A percentile compares a stretch with the other conserved stretches of the same genome.
These are phyloP conservation scores for Tanytarsus gracilentus DNA, from an alignment of 2,888 invertebrate genomes.

Conservation along the genomic window DNA sequence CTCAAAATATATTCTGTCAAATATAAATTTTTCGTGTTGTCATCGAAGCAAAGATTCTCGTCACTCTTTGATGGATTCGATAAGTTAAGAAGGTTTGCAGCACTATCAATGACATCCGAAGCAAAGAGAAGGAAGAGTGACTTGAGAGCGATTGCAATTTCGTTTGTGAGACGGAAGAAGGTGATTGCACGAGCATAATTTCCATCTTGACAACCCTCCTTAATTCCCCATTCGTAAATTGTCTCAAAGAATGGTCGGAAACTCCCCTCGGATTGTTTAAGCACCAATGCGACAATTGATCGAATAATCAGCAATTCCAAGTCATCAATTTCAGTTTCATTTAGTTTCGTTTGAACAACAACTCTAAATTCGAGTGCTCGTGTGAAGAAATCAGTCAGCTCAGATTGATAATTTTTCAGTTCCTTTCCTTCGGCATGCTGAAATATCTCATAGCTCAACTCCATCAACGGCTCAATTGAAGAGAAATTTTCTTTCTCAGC, in stretches of 20 bases:
- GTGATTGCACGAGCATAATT: slow-evolving; percentile 63
- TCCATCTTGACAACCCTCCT: slow-evolving; percentile 39
- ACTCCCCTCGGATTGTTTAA: slow-evolving; percentile 80
- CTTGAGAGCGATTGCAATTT: slow-evolving; percentile 72
- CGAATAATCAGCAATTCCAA: slow-evolving; percentile 69
- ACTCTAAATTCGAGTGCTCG: slow-evolving; percentile 59
- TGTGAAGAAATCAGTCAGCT: slow-evolving; percentile 66
- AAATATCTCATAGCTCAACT: slow-evolving; percentile 64
- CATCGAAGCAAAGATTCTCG: slow-evolving; percentile 43
- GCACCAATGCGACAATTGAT: slow-evolving; percentile 66
- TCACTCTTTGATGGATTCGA: slow-evolving; percentile 56
- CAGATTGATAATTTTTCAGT: slow-evolving; percentile 54
- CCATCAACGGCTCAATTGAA: slow-evolving; percentile 63
- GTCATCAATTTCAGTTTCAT: slow-evolving; percentile 45
- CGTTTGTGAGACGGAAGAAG: slow-evolving; percentile 66
- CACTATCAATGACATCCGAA: slow-evolving; percentile 72
- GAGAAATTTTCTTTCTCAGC: slow-evolving; percentile 51
- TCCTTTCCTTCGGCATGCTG: slow-evolving; percentile 53
- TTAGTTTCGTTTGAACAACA: slow-evolving; percentile 42
- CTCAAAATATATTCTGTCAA: slow-evolving; percentile 63
- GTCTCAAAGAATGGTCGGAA: slow-evolving; percentile 83
- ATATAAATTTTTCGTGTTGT: slow-evolving; percentile 49
- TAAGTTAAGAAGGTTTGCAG: slow-evolving; percentile 59
- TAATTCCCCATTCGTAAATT: slow-evolving; percentile 79
- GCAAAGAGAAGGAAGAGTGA: slow-evolving; percentile 86